Evolutionary conservation across 37 sponge, comb jelly and placozoan genomes (phyloP).

Genomic region (Diacarnus erythraeanus): DNA sequence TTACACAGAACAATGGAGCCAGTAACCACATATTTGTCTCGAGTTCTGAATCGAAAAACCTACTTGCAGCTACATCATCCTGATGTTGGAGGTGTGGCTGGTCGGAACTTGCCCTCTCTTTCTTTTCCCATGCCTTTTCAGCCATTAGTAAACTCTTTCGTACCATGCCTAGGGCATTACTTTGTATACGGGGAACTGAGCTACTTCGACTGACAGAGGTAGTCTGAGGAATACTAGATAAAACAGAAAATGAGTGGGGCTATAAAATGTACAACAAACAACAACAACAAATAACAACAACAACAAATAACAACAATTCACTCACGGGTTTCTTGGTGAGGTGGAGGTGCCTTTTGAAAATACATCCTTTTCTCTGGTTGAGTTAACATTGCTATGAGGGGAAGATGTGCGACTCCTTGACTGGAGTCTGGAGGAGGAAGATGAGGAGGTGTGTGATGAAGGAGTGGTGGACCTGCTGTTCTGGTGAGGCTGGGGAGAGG

Average conservation of each 20-base stretch:
- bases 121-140: background rate
- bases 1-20: too few species aligned
- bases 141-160: background rate
- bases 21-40: too few species aligned
- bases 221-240: too few species aligned
- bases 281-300: too few species aligned
- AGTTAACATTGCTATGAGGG: background rate
- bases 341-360: background rate
- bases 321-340: background rate
- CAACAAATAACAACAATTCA: too few species aligned
- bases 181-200: background rate
- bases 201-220: background rate
- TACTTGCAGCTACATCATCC: background rate
- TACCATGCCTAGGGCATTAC: background rate
- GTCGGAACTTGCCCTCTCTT: background rate
- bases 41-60: too few species aligned
- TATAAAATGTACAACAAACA: too few species aligned
- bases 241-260: too few species aligned
- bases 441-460: background rate
- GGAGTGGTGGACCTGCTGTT: background rate
- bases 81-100: background rate
- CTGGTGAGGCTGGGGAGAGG: constrained; percentile 1
- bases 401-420: too few species aligned
- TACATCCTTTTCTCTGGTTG: background rate
- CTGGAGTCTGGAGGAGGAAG: background rate